These are phyloP conservation scores for Channa maculata DNA, from an alignment of 2,113 vertebrate species.

Conservation along the genomic window DNA sequence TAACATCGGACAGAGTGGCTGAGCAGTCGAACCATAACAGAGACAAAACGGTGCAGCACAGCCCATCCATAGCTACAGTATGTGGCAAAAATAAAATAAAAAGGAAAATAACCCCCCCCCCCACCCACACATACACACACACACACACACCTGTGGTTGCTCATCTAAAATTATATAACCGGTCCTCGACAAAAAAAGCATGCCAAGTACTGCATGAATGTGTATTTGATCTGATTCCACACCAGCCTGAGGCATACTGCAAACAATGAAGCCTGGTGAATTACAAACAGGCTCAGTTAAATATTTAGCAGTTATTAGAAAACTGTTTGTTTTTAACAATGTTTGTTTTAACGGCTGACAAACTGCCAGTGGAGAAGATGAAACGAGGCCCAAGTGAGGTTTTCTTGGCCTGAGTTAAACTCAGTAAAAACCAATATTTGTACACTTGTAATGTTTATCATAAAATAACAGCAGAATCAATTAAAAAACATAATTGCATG, in stretches of 20 bases:
- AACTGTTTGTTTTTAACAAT: constrained; percentile 18
- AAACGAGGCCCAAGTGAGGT: neutral
- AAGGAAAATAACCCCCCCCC: neutral
- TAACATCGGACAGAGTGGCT: neutral
- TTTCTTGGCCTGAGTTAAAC: neutral
- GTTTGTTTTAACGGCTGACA: neutral
- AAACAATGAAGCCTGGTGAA: neutral
- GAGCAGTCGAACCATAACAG: neutral
- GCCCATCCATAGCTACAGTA: neutral
- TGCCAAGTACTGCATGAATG: constrained; percentile 9
- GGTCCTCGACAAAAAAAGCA: neutral
- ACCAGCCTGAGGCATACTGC: neutral
- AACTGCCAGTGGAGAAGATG: neutral
- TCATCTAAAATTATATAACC: neutral
- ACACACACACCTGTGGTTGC: neutral
- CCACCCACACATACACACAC: neutral
- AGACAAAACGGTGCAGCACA: constrained; percentile 9
- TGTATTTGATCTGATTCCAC: constrained; percentile 2
- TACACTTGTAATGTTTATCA: neutral
- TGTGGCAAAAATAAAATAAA: neutral
- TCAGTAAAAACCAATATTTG: neutral
- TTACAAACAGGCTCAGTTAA: constrained; percentile 21
- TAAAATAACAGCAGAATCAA: neutral
- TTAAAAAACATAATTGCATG: too few relatives aligned
- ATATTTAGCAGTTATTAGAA: constrained; percentile 46